Percentiles rank a stretch among this genome's conserved stretches.
phyloP scores from a whole-genome alignment of 1,140 invertebrate genomes.

The Temnothorax curvispinosus region DNA sequence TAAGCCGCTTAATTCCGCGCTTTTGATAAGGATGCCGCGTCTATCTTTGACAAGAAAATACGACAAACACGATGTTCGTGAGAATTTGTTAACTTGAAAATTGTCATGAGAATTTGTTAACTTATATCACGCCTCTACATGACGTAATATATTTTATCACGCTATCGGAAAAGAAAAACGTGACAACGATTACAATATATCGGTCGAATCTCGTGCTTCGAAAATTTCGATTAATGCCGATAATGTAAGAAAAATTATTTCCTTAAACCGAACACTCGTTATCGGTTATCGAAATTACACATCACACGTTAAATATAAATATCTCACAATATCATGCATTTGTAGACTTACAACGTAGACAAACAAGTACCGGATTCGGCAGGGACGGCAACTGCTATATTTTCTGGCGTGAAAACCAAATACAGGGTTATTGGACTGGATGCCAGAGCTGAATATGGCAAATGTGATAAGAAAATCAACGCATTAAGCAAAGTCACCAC shows the following conservation, averaged over 20 bases:
- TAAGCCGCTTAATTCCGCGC: constrained; percentile 43
- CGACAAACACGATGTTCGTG: not conserved
- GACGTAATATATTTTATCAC: not conserved
- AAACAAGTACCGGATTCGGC: constrained; percentile 92
- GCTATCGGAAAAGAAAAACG: not conserved
- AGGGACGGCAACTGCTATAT: constrained; percentile 91
- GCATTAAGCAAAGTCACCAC: constrained; percentile 86
- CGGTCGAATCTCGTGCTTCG: not conserved
- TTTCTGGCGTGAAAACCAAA: constrained; percentile 91
- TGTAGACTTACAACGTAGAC: constrained; percentile 92
- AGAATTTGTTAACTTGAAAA: not conserved
- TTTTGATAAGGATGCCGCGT: constrained; percentile 45
- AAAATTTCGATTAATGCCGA: not conserved
- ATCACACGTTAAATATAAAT: not conserved
- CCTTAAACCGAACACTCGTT: not conserved
- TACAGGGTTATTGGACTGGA: constrained; percentile 89
- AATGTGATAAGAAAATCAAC: constrained; percentile 85
- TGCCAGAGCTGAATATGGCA: constrained; percentile 84
- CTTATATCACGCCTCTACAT: not conserved
- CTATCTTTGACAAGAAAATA: constrained; percentile 35
- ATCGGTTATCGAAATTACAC: not conserved
- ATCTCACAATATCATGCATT: constrained; percentile 47
- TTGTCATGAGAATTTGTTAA: no score
- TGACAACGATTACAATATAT: not conserved
- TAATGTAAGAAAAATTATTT: not conserved